Conservation (phyloP, 2,113 vertebrate species). For the Phylloscopus trochilus region DNA sequence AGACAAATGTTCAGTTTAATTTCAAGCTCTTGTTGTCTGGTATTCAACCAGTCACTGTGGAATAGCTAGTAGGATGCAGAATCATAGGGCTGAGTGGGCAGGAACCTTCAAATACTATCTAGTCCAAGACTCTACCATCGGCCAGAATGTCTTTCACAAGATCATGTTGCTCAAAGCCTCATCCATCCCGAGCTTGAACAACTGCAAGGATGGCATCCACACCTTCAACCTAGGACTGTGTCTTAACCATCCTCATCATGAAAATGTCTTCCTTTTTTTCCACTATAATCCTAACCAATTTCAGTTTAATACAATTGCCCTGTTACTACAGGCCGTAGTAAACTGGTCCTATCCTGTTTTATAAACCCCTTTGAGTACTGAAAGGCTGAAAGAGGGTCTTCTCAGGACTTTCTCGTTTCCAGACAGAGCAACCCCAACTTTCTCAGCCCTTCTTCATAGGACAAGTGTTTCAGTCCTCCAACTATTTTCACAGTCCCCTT, state of each 20-base stretch:
- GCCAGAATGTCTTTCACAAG: not conserved
- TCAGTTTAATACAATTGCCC: not conserved
- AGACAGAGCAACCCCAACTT: not conserved
- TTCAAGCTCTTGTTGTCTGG: not conserved
- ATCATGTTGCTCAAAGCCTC: accelerated
- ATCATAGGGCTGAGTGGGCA: not conserved
- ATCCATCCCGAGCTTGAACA: not conserved
- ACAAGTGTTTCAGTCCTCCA: not conserved
- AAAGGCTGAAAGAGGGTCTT: not conserved
- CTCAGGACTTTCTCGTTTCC: not conserved
- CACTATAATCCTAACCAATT: not conserved
- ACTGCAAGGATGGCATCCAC: not conserved
- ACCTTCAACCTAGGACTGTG: not conserved
- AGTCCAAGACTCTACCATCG: too few relatives aligned
- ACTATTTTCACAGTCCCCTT: accelerated
- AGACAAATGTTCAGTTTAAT: not conserved
- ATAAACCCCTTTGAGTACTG: accelerated
- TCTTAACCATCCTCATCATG: not conserved
- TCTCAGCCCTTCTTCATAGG: not conserved
- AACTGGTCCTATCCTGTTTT: not conserved
- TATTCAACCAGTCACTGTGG: not conserved
- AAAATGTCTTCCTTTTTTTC: not conserved
- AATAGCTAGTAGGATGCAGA: not conserved
- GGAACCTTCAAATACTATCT: not conserved
- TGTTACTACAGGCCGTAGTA: not conserved